Evolutionary conservation across 2,797 vertebrate species (phyloP).

Genomic region (Leptoclinus maculatus): DNA sequence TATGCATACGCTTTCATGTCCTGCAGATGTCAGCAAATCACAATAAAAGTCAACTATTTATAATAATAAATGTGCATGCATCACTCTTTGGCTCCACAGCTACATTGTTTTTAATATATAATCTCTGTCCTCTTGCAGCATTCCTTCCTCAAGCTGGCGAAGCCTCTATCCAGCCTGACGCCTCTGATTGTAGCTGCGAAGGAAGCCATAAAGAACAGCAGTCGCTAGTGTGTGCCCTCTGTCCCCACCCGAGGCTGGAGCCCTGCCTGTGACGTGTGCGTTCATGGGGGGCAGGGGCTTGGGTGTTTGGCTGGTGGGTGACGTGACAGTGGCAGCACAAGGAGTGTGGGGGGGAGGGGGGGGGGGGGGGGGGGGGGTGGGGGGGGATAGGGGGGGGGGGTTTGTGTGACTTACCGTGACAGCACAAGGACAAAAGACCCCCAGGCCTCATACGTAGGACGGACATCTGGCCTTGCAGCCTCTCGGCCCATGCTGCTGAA

Average conservation of each 20-base stretch:
- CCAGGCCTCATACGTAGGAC: conserved; percentile 66
- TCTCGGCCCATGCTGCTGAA: conserved; percentile 74
- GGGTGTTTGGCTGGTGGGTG: conserved; percentile 61
- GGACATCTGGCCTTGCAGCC: conserved; percentile 75
- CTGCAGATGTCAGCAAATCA: not conserved
- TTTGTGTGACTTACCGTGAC: conserved; percentile 66
- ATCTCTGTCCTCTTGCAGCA: conserved; percentile 83
- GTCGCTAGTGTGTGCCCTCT: conserved; percentile 86
- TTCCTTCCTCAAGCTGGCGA: conserved; percentile 98
- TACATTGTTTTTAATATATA: accelerated
- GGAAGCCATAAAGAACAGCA: conserved; percentile 99
- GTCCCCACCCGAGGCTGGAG: conserved; percentile 70
- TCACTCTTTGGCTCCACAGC: not conserved
- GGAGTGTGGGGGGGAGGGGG: conserved; percentile 23
- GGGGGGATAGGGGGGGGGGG: conserved; percentile 25
- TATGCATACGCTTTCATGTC: not conserved
- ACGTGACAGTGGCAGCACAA: conserved; percentile 61
- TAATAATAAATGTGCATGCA: not conserved
- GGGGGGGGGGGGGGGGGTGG: conserved; percentile 20
- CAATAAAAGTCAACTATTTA: not conserved
- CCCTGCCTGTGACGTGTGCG: conserved; percentile 59
- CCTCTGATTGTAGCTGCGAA: conserved; percentile 99
- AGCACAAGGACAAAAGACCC: conserved; percentile 71
- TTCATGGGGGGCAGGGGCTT: conserved; percentile 55
- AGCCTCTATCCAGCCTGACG: conserved; percentile 98